These are phyloP conservation scores for Ooceraea biroi DNA, from an alignment of 1,140 invertebrate species.

Conservation along the genomic window DNA sequence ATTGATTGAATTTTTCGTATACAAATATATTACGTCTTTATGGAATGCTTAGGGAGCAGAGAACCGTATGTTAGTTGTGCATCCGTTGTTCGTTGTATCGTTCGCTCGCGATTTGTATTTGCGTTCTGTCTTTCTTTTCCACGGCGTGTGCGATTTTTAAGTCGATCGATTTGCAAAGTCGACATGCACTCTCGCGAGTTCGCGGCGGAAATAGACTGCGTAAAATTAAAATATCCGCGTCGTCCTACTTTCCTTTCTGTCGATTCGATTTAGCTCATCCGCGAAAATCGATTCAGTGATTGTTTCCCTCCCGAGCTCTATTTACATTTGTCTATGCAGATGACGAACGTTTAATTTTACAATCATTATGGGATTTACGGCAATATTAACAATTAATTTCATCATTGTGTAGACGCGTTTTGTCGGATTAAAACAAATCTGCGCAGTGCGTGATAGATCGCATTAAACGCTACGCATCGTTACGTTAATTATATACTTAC, in stretches of 20 bases:
- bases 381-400: conserved; percentile 38
- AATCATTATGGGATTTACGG: conserved; percentile 13
- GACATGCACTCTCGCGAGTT: not conserved
- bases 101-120: conserved; percentile 63
- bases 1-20: conserved; percentile 76
- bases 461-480: conserved; percentile 9
- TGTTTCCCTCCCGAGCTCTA: not conserved
- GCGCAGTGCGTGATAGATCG: not conserved
- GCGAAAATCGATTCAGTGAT: conserved; percentile 8
- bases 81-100: conserved; percentile 79
- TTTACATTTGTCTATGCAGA: not conserved
- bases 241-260: conserved; percentile 28
- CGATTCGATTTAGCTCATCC: not conserved
- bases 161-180: not conserved
- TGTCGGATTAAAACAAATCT: conserved; percentile 35
- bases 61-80: conserved; percentile 81
- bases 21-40: conserved; percentile 68
- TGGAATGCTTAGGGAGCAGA: conserved; percentile 82
- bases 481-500: no score
- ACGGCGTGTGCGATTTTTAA: conserved; percentile 12
- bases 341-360: conserved; percentile 13
- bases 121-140: conserved; percentile 55
- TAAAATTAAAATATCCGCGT: conserved; percentile 33
- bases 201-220: conserved; percentile 7
- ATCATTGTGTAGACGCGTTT: conserved; percentile 6